Evolutionary conservation across 2,797 vertebrate species (phyloP).

Genomic region (Telmatherina bonti): DNA sequence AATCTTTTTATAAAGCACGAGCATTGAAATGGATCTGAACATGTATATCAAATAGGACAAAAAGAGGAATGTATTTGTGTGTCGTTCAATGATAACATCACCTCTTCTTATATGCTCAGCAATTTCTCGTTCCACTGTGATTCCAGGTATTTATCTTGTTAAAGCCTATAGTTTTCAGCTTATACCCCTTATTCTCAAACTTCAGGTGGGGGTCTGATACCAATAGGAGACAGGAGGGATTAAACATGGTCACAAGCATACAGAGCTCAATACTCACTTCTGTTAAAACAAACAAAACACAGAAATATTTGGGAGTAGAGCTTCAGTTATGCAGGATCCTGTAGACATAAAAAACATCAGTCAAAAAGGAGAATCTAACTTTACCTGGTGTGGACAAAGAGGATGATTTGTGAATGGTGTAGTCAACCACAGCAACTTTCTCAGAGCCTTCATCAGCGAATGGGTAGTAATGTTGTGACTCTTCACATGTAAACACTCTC

Average conservation of each 20-base stretch:
- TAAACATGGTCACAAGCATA: neutral
- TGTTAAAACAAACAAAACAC: neutral
- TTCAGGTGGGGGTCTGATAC: conserved; percentile 81
- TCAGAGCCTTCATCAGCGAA: conserved; percentile 82
- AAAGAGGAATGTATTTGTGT: conserved; percentile 91
- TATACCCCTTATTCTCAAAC: conserved; percentile 91
- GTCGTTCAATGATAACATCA: conserved; percentile 92
- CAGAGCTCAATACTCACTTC: neutral
- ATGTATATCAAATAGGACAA: neutral
- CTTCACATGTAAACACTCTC: conserved; percentile 85
- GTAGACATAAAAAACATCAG: neutral
- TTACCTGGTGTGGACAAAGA: conserved; percentile 90
- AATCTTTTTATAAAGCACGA: neutral
- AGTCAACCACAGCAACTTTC: conserved; percentile 89
- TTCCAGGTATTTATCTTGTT: conserved; percentile 94
- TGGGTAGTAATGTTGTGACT: conserved; percentile 79
- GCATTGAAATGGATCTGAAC: neutral
- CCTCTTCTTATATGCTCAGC: conserved; percentile 89
- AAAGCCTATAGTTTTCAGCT: conserved; percentile 82
- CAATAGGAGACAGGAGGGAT: neutral
- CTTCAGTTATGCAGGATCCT: neutral
- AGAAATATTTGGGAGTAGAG: neutral
- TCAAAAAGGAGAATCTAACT: neutral
- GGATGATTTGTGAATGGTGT: conserved; percentile 91
- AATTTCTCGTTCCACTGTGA: conserved; percentile 87